These are phyloP conservation scores for Taurulus bubalis DNA, from an alignment of 2,113 vertebrate species.

Conservation along the genomic window DNA sequence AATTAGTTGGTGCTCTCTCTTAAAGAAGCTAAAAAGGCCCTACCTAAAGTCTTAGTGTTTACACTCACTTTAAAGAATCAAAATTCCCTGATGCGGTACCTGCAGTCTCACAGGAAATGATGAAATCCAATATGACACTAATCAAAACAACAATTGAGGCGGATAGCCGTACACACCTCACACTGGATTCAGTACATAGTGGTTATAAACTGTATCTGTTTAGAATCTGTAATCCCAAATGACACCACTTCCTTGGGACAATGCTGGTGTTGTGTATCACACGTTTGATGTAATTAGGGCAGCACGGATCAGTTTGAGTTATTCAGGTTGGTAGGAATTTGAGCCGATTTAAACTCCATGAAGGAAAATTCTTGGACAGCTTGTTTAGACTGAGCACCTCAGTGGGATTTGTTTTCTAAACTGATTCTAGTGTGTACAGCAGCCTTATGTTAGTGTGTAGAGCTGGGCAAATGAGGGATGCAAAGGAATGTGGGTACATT, in stretches of 20 bases:
- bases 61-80: constrained; percentile 29
- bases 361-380: background rate
- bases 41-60: constrained; percentile 3
- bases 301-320: background rate
- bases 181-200: constrained; percentile 24
- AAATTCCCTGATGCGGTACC: constrained; percentile 37
- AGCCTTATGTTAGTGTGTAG: background rate
- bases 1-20: background rate
- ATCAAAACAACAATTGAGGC: constrained; percentile 51
- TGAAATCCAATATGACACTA: constrained; percentile 29
- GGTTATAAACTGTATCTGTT: constrained; percentile 31
- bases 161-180: constrained; percentile 14
- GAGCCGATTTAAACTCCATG: background rate
- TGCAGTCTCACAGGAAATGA: constrained; percentile 29
- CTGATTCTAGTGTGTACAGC: background rate
- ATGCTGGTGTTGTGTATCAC: constrained; percentile 18
- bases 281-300: constrained; percentile 9
- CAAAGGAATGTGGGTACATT: background rate
- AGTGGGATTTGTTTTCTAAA: constrained; percentile 5
- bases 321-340: background rate
- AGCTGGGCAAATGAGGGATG: background rate
- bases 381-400: background rate
- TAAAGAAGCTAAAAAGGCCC: background rate
- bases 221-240: constrained; percentile 19
- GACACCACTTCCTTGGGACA: background rate